Percentiles rank a stretch among this genome's conserved stretches.
Conservation (phyloP, 2,888 invertebrate genomes). For the Bellardia pandia region DNA sequence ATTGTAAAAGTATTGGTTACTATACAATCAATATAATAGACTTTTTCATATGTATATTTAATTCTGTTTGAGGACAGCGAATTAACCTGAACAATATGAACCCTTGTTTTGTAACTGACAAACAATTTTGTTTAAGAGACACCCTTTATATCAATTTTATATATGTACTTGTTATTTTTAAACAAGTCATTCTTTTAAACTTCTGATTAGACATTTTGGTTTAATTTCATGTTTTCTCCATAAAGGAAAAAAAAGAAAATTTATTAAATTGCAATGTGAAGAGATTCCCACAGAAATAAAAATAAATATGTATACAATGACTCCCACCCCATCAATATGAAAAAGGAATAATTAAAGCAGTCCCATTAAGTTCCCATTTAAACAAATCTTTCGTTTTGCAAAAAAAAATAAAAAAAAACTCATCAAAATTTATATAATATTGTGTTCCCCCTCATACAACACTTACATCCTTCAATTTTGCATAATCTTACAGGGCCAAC, state of each 20-base stretch:
- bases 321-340: conserved; percentile 51
- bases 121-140: too few species aligned
- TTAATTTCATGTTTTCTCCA: too few species aligned
- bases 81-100: too few species aligned
- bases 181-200: too few species aligned
- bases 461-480: conserved; percentile 48
- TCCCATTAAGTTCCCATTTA: conserved; percentile 14
- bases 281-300: conserved; percentile 71
- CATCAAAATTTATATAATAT: conserved; percentile 40
- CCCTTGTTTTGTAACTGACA: too few species aligned
- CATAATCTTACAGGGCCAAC: conserved; percentile 35
- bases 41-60: too few species aligned
- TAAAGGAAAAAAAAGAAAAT: conserved; percentile 69
- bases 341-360: conserved; percentile 56
- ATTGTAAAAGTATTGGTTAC: too few species aligned
- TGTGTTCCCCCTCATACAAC: background rate
- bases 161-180: too few species aligned
- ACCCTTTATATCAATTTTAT: too few species aligned
- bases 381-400: conserved; percentile 37
- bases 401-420: background rate
- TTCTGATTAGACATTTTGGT: too few species aligned
- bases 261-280: conserved; percentile 77
- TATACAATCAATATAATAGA: too few species aligned
- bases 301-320: conserved; percentile 30
- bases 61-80: too few species aligned